phyloP scores from a whole-genome alignment of 1,140 invertebrate species.

The Telenomus remus region DNA sequence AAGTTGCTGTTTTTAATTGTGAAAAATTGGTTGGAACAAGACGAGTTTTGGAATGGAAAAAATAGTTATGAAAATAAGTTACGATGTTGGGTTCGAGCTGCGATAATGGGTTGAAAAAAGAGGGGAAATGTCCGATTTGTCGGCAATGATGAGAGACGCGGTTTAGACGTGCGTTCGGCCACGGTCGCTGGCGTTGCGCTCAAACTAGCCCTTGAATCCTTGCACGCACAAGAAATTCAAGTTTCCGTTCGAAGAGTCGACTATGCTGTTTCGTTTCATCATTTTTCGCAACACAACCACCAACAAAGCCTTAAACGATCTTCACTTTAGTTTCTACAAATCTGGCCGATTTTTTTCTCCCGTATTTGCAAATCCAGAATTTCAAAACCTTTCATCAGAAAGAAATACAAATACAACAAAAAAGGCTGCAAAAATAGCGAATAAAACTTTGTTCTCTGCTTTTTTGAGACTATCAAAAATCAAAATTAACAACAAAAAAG shows the following conservation, averaged over 20 bases:
- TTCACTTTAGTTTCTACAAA: constrained; percentile 43
- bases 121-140: constrained; percentile 36
- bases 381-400: no score
- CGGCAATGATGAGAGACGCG: constrained; percentile 26
- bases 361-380: not conserved
- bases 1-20: no score
- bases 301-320: constrained; percentile 49
- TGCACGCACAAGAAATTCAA: constrained; percentile 57
- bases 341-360: not conserved
- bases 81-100: no score
- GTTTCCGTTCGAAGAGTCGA: constrained; percentile 53
- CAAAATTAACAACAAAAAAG: no score
- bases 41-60: no score
- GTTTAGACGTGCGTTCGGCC: constrained; percentile 30
- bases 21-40: no score
- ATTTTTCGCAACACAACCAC: constrained; percentile 46
- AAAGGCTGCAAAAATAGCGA: no score
- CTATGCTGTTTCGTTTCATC: constrained; percentile 43
- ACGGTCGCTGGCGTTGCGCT: constrained; percentile 34
- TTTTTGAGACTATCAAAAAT: no score
- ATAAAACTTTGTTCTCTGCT: no score
- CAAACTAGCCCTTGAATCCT: constrained; percentile 42
- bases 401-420: no score
- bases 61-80: no score
- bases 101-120: no score